phyloP scores from a whole-genome alignment of 2,888 invertebrate genomes.

The Polydrusus tereticollis region DNA sequence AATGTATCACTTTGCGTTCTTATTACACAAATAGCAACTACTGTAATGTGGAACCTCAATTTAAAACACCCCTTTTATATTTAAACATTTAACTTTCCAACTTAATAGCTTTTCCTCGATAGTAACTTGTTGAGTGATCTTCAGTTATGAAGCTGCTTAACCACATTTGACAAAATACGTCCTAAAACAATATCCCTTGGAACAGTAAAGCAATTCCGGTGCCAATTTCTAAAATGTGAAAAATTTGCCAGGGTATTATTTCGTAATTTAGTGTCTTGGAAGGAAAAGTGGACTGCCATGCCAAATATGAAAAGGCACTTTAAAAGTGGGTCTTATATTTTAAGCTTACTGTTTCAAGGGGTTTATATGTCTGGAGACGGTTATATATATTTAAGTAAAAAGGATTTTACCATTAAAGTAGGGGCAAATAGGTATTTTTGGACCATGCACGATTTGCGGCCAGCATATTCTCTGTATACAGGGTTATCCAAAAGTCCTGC shows the following conservation, averaged over 20 bases:
- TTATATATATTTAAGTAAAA: conserved; percentile 12
- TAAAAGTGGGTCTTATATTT: conserved; percentile 37
- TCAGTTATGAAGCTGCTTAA: conserved; percentile 6
- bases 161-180: conserved; percentile 26
- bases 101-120: background rate
- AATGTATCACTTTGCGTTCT: too few species aligned
- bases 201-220: conserved; percentile 24
- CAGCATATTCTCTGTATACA: too few species aligned
- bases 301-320: conserved; percentile 41
- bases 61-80: too few species aligned
- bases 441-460: too few species aligned
- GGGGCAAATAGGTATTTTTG: too few species aligned
- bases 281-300: conserved; percentile 38
- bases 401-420: background rate
- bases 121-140: conserved; percentile 24
- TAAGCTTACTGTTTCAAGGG: conserved; percentile 7
- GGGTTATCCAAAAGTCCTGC: too few species aligned
- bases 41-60: too few species aligned
- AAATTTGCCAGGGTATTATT: conserved; percentile 45
- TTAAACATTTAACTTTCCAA: background rate
- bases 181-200: conserved; percentile 40
- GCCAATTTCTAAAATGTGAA: conserved; percentile 47
- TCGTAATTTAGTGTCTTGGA: conserved; percentile 39
- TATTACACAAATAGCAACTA: too few species aligned
- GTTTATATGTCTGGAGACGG: conserved; percentile 7